Evolutionary conservation across 2,113 vertebrate species (phyloP).

Genomic region (Zapus hudsonius): DNA sequence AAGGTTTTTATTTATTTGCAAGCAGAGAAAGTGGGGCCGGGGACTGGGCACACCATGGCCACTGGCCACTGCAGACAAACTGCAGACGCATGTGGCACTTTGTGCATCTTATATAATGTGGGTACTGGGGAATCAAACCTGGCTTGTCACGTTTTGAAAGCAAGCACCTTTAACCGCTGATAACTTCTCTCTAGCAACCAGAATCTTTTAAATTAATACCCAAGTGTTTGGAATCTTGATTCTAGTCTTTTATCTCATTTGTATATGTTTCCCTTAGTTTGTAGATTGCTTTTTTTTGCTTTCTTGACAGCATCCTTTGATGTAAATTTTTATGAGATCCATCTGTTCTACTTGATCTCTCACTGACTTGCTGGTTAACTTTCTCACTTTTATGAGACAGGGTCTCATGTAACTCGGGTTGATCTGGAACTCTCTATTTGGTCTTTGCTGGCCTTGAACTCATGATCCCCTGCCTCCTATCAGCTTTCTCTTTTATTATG

Average conservation of each 20-base stretch:
- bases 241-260: slow-evolving; percentile 12
- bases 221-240: no score
- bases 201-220: no score
- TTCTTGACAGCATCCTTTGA: slow-evolving; percentile 37
- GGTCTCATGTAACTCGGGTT: background rate
- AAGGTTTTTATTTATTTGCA: background rate
- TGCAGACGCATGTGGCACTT: no score
- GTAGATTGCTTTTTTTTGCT: background rate
- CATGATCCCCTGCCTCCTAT: background rate
- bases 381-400: background rate
- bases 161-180: slow-evolving; percentile 5
- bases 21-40: no score
- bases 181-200: no score
- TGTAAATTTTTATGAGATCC: background rate
- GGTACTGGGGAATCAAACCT: background rate
- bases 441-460: background rate
- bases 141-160: background rate
- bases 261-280: background rate
- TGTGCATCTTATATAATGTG: background rate
- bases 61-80: no score
- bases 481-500: slow-evolving; percentile 37
- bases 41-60: no score
- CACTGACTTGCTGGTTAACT: background rate
- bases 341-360: background rate
- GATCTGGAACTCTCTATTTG: background rate